Conservation (phyloP, 2,797 vertebrate species). For the Poeciliopsis presidionis region DNA sequence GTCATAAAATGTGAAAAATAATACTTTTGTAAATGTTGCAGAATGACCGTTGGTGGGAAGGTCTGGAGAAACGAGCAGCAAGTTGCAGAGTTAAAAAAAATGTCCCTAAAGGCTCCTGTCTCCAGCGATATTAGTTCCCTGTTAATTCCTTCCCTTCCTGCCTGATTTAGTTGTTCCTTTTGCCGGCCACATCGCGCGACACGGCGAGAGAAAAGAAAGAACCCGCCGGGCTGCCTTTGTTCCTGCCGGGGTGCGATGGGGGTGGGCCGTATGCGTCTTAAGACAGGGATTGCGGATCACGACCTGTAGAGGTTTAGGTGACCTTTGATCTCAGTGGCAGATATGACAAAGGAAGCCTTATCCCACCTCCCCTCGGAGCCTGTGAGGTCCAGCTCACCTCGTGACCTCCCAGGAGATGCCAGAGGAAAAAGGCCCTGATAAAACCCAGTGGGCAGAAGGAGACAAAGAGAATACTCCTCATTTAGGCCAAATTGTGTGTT, state of each 20-base stretch:
- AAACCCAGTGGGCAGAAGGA: conserved; percentile 29
- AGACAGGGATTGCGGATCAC: conserved; percentile 68
- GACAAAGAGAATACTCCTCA: conserved; percentile 40
- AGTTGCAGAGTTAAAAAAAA: conserved; percentile 1
- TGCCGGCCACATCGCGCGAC: conserved; percentile 59
- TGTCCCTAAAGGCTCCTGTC: neutral
- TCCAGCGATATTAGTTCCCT: conserved; percentile 6
- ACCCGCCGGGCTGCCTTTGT: conserved; percentile 70
- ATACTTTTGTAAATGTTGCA: too few species aligned
- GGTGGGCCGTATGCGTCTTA: conserved; percentile 60
- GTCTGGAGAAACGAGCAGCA: neutral
- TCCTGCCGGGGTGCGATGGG: conserved; percentile 44
- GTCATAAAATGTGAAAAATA: neutral
- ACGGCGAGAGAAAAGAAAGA: conserved; percentile 49
- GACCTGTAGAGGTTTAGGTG: conserved; percentile 73
- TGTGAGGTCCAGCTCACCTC: conserved; percentile 74
- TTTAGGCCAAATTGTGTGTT: conserved; percentile 32
- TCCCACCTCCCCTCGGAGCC: conserved; percentile 68
- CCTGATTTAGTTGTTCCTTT: conserved; percentile 68
- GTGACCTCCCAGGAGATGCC: conserved; percentile 65
- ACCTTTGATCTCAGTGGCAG: conserved; percentile 70
- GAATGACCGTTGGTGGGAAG: neutral
- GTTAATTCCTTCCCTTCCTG: conserved; percentile 24
- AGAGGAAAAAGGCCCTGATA: conserved; percentile 65
- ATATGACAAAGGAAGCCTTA: conserved; percentile 76